phyloP scores from a whole-genome alignment of 2,888 invertebrate genomes.

The Andrena hattorfiana region DNA sequence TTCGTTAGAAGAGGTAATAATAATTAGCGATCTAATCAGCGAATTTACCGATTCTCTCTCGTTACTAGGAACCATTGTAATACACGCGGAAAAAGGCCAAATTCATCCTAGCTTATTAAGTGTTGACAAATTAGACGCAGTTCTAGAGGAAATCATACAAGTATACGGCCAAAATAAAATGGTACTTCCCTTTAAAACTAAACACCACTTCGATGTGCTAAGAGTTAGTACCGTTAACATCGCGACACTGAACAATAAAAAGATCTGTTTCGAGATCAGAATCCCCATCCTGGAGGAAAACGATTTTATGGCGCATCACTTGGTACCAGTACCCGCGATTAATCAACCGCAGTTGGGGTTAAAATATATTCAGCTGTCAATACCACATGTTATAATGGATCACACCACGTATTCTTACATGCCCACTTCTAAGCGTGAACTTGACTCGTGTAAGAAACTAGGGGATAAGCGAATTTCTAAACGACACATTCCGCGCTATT shows the following conservation, averaged over 20 bases:
- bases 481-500: not conserved
- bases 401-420: too few relatives aligned
- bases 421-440: too few relatives aligned
- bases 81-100: slow-evolving; percentile 1
- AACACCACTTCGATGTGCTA: not conserved
- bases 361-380: too few relatives aligned
- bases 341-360: too few relatives aligned
- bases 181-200: not conserved
- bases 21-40: not conserved
- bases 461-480: too few relatives aligned
- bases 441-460: too few relatives aligned
- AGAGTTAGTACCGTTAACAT: not conserved
- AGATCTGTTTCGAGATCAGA: too few relatives aligned
- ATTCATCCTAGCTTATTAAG: not conserved
- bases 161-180: not conserved
- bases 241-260: not conserved
- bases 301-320: too few relatives aligned
- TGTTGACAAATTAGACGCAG: not conserved
- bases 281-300: too few relatives aligned
- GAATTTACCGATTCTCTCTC: not conserved
- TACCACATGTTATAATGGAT: too few relatives aligned
- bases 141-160: not conserved
- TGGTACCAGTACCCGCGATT: too few relatives aligned
- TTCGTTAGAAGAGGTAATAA: not conserved
- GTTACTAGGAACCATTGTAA: slow-evolving; percentile 1